These are phyloP conservation scores for Arctia plantaginis DNA, from an alignment of 2,888 invertebrate species.

Conservation along the genomic window DNA sequence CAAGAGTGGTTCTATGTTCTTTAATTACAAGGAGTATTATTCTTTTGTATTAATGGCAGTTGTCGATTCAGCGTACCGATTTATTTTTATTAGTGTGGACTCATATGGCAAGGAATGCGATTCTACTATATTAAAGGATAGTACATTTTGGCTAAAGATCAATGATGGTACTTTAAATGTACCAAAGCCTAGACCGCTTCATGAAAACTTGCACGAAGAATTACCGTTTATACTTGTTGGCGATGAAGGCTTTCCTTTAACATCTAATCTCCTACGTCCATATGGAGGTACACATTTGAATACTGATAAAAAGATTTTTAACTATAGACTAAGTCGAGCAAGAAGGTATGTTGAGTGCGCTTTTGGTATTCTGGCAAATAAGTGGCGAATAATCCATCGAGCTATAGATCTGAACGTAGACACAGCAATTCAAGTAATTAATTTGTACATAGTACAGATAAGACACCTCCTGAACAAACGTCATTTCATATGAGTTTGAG, in stretches of 20 bases:
- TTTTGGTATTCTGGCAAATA: conserved; percentile 61
- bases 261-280: conserved; percentile 40
- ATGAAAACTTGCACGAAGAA: conserved; percentile 2
- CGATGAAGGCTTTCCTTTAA: conserved; percentile 44
- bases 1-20: no score
- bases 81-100: no score
- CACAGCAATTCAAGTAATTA: no score
- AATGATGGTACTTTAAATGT: conserved; percentile 38
- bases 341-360: conserved; percentile 52
- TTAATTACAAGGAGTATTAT: no score
- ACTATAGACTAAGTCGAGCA: no score
- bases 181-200: conserved; percentile 29
- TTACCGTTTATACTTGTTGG: conserved; percentile 30
- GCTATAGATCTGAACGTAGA: conserved; percentile 48
- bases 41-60: neutral
- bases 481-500: no score
- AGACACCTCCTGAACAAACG: no score
- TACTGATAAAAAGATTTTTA: conserved; percentile 11
- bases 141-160: no score
- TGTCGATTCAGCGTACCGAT: no score
- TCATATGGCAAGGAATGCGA: no score
- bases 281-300: conserved; percentile 18
- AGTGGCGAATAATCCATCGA: conserved; percentile 48
- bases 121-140: no score
- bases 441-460: no score